Conservation (phyloP, 2,113 vertebrate species). For the Atherinomorus stipes region DNA sequence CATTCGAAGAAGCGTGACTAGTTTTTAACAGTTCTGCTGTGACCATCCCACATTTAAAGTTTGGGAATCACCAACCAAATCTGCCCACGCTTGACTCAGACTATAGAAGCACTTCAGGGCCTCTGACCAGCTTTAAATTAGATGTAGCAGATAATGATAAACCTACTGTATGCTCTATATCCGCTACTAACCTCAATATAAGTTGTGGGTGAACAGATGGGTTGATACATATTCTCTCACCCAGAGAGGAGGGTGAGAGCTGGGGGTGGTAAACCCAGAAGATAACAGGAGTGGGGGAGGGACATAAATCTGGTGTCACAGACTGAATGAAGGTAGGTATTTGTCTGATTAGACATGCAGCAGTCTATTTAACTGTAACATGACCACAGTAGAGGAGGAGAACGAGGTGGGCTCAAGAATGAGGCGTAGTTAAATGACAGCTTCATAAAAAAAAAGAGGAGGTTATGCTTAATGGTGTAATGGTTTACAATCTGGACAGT, state of each 20-base stretch:
- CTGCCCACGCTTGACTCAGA: slow-evolving; percentile 27
- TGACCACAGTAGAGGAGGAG: slow-evolving; percentile 10
- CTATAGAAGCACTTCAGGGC: neutral
- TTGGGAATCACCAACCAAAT: slow-evolving; percentile 47
- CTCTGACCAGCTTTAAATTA: slow-evolving; percentile 15
- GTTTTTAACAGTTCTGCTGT: slow-evolving; percentile 34
- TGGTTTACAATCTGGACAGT: slow-evolving; percentile 74
- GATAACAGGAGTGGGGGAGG: slow-evolving; percentile 29
- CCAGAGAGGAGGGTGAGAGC: slow-evolving; percentile 32
- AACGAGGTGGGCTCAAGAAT: slow-evolving; percentile 21
- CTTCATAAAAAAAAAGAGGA: slow-evolving; percentile 2
- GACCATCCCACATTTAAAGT: slow-evolving; percentile 44
- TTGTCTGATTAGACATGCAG: slow-evolving; percentile 46
- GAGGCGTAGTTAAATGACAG: slow-evolving; percentile 11
- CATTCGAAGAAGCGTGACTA: slow-evolving; percentile 48
- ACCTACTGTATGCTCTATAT: slow-evolving; percentile 18
- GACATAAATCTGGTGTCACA: slow-evolving; percentile 16
- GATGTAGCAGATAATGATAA: slow-evolving; percentile 34
- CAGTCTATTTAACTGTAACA: neutral
- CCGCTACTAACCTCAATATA: slow-evolving; percentile 31
- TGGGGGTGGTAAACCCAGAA: slow-evolving; percentile 13
- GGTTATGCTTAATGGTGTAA: slow-evolving; percentile 36
- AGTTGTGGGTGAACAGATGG: slow-evolving; percentile 57
- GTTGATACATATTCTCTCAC: slow-evolving; percentile 46
- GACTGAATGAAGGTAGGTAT: slow-evolving; percentile 38